Conservation (phyloP, 2,797 vertebrate genomes). For the Lateolabrax maculatus region DNA sequence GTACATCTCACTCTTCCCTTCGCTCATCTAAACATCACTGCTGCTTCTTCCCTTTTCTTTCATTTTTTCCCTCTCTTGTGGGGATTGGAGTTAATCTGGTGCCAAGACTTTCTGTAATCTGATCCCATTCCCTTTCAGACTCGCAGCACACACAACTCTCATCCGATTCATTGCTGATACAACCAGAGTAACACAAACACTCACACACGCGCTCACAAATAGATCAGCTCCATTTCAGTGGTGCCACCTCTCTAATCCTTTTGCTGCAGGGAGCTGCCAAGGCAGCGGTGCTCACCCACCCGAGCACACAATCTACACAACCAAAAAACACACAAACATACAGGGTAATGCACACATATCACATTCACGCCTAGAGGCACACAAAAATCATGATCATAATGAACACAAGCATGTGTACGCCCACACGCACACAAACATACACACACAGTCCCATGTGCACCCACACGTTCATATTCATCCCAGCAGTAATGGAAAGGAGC, state of each 20-base stretch:
- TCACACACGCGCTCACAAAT: conserved; percentile 46
- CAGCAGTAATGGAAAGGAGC: conserved; percentile 52
- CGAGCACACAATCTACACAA: conserved; percentile 44
- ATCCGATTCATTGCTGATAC: conserved; percentile 57
- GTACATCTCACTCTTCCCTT: conserved; percentile 10
- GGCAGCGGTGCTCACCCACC: conserved; percentile 61
- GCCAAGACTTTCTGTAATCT: conserved; percentile 75
- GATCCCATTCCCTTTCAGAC: conserved; percentile 77
- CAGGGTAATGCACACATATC: neutral
- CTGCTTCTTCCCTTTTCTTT: conserved; percentile 29
- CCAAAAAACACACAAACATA: neutral
- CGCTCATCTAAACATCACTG: conserved; percentile 39
- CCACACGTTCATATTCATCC: conserved; percentile 55
- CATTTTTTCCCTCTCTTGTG: conserved; percentile 51
- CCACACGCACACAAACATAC: conserved; percentile 26
- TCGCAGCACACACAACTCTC: conserved; percentile 48
- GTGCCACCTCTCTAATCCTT: conserved; percentile 76
- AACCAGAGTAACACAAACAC: conserved; percentile 47
- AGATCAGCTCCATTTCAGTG: conserved; percentile 73
- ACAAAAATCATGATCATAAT: conserved; percentile 36
- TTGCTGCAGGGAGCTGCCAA: conserved; percentile 67
- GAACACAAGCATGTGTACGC: conserved; percentile 30
- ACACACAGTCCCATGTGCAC: conserved; percentile 41
- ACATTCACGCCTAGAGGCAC: conserved; percentile 34
- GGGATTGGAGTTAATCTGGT: conserved; percentile 71